Evolutionary conservation across 2,113 vertebrate species (phyloP), one percentile per base, ranked within the genome.

Genomic region (Anolis carolinensis): DNA sequence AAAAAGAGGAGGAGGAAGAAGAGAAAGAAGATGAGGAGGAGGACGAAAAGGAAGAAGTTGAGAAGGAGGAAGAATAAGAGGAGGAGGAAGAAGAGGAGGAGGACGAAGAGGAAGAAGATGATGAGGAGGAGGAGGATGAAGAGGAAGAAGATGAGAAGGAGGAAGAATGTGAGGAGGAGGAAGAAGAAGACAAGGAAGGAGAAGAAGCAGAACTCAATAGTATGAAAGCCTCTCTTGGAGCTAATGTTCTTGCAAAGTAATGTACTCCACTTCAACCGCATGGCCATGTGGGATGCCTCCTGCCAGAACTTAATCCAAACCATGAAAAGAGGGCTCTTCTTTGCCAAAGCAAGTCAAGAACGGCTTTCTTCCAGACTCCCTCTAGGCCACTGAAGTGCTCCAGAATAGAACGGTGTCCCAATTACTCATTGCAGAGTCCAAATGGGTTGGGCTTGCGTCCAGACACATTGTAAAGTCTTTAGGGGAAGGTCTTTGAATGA

Each of bases 401-500:
- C 27, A 55, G 36, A 67, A 14, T 39, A 34, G 8, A 62, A 70
- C n/a, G 65, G n/a, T 9, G 65, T 44, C 65, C 44, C 5, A 30
- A 27, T 8, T n/a, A 7, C 75, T 23, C 23, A 13, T 65, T 82
- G 67, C 18, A 4, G 52, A 78, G 23, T 8, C 50, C 8, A 77
- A 65, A 67, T 59, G 9, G 77, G 32, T 14, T 85, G 84, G 83
- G 7, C n/a, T 50, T 65, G 39, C n/a, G 68, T 30, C 14, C 9
- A 82, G 23, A 77, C 27, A 85, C 80, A 87, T 18, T 70, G 14
- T 4, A 81, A 1, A 68, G 44, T 30, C 55, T 77, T 62, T 82
- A 82, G 71, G 81, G 21, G 59, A 89, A 68, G 63, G 81, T 32
- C 68, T 62, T 0, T 2, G 87, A 86, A 71, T 27, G 52, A 73